These are phyloP conservation scores for Indicator indicator DNA, from an alignment of 2,113 vertebrate species.

Conservation along the genomic window DNA sequence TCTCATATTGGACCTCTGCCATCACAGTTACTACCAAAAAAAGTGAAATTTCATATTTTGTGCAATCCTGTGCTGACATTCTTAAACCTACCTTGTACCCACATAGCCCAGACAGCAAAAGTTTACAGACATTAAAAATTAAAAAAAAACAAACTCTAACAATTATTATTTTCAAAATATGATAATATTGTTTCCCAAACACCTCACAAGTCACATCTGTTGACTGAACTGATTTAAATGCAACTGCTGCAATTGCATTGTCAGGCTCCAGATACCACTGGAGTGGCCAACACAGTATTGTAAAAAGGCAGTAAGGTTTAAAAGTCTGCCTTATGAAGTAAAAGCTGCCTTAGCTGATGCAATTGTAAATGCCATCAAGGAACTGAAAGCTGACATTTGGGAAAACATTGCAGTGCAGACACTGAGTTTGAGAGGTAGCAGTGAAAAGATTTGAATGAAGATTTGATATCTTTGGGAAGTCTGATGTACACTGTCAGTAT, in stretches of 20 bases:
- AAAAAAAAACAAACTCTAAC: neutral
- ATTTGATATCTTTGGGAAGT: neutral
- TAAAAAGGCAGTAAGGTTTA: neutral
- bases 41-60: neutral
- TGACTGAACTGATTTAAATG: neutral
- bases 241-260: neutral
- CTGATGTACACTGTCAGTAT: neutral
- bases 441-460: neutral
- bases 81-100: neutral
- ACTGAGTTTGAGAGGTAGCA: neutral
- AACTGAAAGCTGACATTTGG: neutral
- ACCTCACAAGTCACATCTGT: neutral
- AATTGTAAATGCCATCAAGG: neutral
- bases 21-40: neutral
- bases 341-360: neutral
- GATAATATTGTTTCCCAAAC: neutral
- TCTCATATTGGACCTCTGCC: neutral
- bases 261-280: neutral
- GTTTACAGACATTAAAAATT: neutral
- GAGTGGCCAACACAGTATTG: accelerated
- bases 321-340: neutral
- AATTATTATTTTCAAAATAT: neutral
- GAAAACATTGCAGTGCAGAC: neutral
- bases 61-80: neutral
- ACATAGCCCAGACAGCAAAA: neutral